Percentiles rank a stretch among this genome's conserved stretches.
Conservation (phyloP, 2,113 vertebrate species). For the Triplophysa tibetana region DNA sequence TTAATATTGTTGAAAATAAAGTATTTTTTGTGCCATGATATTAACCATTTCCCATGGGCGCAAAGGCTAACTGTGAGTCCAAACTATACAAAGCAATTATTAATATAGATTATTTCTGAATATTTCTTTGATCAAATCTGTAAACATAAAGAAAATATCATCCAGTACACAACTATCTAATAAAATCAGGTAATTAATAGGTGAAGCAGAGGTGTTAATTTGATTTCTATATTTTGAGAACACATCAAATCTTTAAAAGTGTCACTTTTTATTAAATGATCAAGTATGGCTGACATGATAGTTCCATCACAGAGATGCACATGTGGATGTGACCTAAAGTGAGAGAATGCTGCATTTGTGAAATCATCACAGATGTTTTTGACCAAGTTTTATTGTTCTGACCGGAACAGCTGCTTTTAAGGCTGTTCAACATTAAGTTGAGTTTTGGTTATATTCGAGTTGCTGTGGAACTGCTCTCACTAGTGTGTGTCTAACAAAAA, state of each 20-base stretch:
- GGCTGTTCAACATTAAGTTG: too few relatives aligned
- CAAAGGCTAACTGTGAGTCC: background rate
- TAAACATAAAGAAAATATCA: background rate
- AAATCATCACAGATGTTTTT: background rate
- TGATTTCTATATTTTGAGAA: background rate
- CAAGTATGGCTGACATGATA: too few relatives aligned
- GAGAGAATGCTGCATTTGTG: too few relatives aligned
- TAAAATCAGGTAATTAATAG: background rate
- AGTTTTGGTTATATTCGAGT: background rate
- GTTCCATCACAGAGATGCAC: too few relatives aligned
- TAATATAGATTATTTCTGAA: background rate
- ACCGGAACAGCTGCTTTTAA: too few relatives aligned
- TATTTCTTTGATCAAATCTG: background rate
- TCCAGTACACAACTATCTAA: background rate
- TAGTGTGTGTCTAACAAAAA: background rate
- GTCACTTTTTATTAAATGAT: background rate
- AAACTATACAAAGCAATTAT: background rate
- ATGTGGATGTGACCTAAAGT: too few relatives aligned
- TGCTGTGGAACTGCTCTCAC: background rate
- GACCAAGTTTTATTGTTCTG: too few relatives aligned
- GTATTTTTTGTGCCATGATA: background rate
- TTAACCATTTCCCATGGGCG: background rate
- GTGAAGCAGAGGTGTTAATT: background rate
- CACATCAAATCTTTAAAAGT: background rate
- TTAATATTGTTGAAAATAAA: constrained; percentile 10